A percentile compares a stretch with the other conserved stretches of the same genome.
Evolutionary conservation across 2,888 invertebrate species (phyloP).

Genomic region (Troides aeacus): DNA sequence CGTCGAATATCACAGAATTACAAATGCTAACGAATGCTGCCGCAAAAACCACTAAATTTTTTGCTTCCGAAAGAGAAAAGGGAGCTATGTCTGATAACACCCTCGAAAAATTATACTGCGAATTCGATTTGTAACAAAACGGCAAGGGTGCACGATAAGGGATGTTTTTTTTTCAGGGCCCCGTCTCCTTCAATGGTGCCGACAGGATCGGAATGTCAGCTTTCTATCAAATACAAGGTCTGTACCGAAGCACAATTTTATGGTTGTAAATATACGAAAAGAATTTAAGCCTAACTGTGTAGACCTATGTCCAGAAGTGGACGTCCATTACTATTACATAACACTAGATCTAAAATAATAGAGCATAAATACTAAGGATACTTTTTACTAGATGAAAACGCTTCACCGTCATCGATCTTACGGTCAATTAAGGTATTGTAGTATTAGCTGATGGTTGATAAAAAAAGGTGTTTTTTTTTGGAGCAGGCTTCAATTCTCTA

Average conservation of each 20-base stretch:
- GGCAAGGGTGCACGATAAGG: conserved; percentile 27
- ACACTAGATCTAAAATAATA: too few relatives aligned
- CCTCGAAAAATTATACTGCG: conserved; percentile 16
- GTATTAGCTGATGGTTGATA: too few relatives aligned
- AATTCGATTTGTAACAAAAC: conserved; percentile 17
- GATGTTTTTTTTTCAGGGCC: conserved; percentile 83
- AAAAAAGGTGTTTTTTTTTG: too few relatives aligned
- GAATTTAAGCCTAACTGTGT: too few relatives aligned
- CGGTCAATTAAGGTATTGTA: too few relatives aligned
- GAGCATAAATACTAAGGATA: too few relatives aligned
- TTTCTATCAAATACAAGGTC: conserved; percentile 93
- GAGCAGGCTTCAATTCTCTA: too few relatives aligned
- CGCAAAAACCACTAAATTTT: background rate
- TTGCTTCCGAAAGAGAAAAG: background rate
- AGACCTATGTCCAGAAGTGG: too few relatives aligned
- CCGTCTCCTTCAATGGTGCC: conserved; percentile 92
- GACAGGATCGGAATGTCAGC: conserved; percentile 93
- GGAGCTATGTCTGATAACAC: conserved; percentile 10
- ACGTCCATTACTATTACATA: too few relatives aligned
- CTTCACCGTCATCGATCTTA: too few relatives aligned
- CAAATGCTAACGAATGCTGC: background rate
- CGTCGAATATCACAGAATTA: background rate
- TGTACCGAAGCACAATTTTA: conserved; percentile 33
- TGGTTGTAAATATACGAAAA: background rate
- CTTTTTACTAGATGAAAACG: too few relatives aligned